These are phyloP conservation scores for Cheilosia soror DNA, from an alignment of 2,888 invertebrate species.

Conservation along the genomic window DNA sequence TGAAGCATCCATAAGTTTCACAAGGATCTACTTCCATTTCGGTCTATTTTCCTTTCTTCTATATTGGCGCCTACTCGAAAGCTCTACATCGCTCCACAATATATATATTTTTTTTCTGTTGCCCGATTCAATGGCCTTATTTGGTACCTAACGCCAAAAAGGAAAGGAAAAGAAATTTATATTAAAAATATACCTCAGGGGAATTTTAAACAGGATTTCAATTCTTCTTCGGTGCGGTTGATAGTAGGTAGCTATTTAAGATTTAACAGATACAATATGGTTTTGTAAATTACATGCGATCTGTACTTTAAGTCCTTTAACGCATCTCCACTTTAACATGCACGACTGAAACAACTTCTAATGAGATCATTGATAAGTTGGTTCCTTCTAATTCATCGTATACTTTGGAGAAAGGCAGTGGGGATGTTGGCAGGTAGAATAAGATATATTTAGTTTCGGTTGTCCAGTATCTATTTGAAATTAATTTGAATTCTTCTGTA, in stretches of 20 bases:
- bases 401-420: constrained; percentile 5
- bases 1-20: constrained; percentile 70
- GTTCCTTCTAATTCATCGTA: constrained; percentile 6
- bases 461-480: constrained; percentile 19
- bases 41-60: constrained; percentile 10
- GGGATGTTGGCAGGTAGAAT: constrained; percentile 1
- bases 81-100: constrained; percentile 15
- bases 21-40: constrained; percentile 60
- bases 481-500: constrained; percentile 27
- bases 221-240: constrained; percentile 35
- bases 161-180: constrained; percentile 14
- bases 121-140: constrained; percentile 31
- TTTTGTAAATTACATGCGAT: constrained; percentile 33
- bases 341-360: constrained; percentile 35
- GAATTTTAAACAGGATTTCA: constrained; percentile 47
- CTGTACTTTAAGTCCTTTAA: neutral
- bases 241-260: constrained; percentile 16
- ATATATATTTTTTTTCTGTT: constrained; percentile 28
- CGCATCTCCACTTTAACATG: constrained; percentile 3
- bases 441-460: constrained; percentile 13
- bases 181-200: constrained; percentile 59
- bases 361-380: constrained; percentile 54
- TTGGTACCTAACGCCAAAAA: constrained; percentile 22
- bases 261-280: constrained; percentile 32
- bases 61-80: constrained; percentile 44